A percentile compares a stretch with the other conserved stretches of the same genome.
These are phyloP conservation scores for Sabellastarte sp. DNA, from an alignment of 2,888 invertebrate species.

Conservation along the genomic window DNA sequence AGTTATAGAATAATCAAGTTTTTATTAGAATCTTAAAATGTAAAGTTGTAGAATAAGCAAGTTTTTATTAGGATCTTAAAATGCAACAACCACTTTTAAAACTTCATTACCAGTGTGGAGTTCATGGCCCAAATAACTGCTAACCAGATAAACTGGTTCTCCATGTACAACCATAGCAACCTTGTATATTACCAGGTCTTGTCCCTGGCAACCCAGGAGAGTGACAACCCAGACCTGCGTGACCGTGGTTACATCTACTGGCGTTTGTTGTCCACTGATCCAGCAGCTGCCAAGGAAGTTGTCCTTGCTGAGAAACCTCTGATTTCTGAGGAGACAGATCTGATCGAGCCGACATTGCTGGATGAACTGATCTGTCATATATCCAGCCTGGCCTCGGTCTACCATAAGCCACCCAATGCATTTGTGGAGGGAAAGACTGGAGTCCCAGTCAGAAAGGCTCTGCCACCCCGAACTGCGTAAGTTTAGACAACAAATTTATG, in stretches of 20 bases:
- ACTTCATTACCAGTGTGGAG: too few relatives aligned
- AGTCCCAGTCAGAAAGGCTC: conserved; percentile 62
- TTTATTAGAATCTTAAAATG: too few relatives aligned
- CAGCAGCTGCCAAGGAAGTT: conserved; percentile 96
- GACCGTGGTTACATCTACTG: conserved; percentile 99
- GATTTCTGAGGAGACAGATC: conserved; percentile 98
- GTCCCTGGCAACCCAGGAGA: conserved; percentile 62
- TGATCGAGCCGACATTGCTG: conserved; percentile 92
- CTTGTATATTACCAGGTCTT: conserved; percentile 1
- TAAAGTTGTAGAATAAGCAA: too few relatives aligned
- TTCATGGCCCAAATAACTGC: too few relatives aligned
- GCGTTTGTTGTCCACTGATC: conserved; percentile 96
- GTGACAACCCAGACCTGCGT: conserved; percentile 96
- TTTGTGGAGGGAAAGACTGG: conserved; percentile 80
- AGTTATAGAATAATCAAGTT: too few relatives aligned
- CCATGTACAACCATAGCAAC: too few relatives aligned
- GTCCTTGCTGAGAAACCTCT: conserved; percentile 98
- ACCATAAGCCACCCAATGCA: conserved; percentile 97
- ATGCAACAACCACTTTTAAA: too few relatives aligned
- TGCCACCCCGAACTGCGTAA: conserved; percentile 31
- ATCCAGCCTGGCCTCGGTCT: conserved; percentile 95
- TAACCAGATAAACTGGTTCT: too few relatives aligned
- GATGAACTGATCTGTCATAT: conserved; percentile 99
- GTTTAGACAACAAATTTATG: too few relatives aligned
- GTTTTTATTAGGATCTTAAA: too few relatives aligned